phyloP scores from a whole-genome alignment of 2,888 invertebrate genomes.

The Orgyia antiqua region DNA sequence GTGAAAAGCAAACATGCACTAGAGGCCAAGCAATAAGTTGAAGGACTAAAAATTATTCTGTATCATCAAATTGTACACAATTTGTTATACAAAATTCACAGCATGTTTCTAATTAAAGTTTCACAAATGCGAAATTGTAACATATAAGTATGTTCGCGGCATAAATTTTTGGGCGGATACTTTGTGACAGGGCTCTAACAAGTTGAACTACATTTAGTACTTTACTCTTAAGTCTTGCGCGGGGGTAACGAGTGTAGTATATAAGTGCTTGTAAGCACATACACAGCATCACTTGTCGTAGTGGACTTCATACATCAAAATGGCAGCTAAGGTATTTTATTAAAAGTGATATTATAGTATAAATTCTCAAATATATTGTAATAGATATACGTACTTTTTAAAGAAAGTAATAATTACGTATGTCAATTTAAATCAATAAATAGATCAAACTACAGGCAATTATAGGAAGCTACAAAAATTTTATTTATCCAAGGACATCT shows the following conservation, averaged over 20 bases:
- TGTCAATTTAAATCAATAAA: too few relatives aligned
- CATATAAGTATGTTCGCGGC: slow-evolving; percentile 13
- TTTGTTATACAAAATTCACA: neutral
- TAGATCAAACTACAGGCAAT: too few relatives aligned
- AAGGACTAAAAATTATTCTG: too few relatives aligned
- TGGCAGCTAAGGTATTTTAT: slow-evolving; percentile 70
- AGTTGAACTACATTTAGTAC: slow-evolving; percentile 33
- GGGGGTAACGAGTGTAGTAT: slow-evolving; percentile 65
- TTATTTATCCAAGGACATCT: too few relatives aligned
- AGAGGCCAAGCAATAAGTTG: too few relatives aligned
- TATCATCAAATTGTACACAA: too few relatives aligned
- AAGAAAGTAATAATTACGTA: too few relatives aligned
- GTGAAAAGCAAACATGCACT: too few relatives aligned
- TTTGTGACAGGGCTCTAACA: slow-evolving; percentile 32
- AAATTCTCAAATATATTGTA: too few relatives aligned
- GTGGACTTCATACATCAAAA: slow-evolving; percentile 64
- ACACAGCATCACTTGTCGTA: slow-evolving; percentile 63
- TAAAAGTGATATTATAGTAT: slow-evolving; percentile 19
- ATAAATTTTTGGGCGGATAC: slow-evolving; percentile 22
- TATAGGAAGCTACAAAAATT: too few relatives aligned
- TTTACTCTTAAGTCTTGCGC: slow-evolving; percentile 25
- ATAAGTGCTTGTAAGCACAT: slow-evolving; percentile 53
- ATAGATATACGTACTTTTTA: too few relatives aligned
- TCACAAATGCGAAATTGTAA: slow-evolving; percentile 10
- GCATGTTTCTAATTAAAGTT: slow-evolving; percentile 9